Base-by-base conservation (phyloP, 1,140 invertebrate species). In the Protaetia brevitarsis region DNA sequence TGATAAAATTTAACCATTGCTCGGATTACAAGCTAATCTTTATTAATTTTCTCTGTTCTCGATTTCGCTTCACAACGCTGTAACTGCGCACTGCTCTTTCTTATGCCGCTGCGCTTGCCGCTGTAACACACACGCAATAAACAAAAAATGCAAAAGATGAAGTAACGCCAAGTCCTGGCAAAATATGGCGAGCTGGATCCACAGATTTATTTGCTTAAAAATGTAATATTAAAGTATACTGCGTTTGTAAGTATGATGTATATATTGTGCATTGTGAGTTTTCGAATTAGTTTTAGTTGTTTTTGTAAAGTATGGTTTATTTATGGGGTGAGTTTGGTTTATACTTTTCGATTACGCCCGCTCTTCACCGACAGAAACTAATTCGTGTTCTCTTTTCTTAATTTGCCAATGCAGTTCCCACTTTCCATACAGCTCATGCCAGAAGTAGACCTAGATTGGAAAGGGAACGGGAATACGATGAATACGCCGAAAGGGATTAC, bases 401-500 rank as follows among this genome's bases (percentile, higher is more conserved):
- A 66, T 45, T 64, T n/a, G n/a, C 13, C 10, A 51, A 21, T 63
- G 23, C 71, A 77, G 75, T 71, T 62, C 68, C 73, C 34, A 74
- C 73, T 63, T 79, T 77, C 67, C 76, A 77, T 62, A 76, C 75
- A 51, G 68, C 67, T 13, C 76, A 76, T 65, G 66, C 68, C 37
- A 69, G 73, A 51, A 74, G 72, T 60, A 65, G 78, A 51, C 74
- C 72, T 3, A 69, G 78, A 23, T 68, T 80, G 37, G 78, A 80
- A 57, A 37, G 78, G 58, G 78, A 80, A 0, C 73, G 79, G 57
- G 78, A 79, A 61, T 81, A 79, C 66, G 79, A 81, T 8, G 80
- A 81, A 19, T 80, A 79, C 67, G 68, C 61, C 19, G 74, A 79
- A 60, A 74, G 72, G 67, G 72, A 73, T 36, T 68, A 64, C 56